A percentile compares a stretch with the other conserved stretches of the same genome.
These are phyloP conservation scores for Drosophila pallidifrons DNA, from an alignment of 1,140 invertebrate species.

Conservation along the genomic window DNA sequence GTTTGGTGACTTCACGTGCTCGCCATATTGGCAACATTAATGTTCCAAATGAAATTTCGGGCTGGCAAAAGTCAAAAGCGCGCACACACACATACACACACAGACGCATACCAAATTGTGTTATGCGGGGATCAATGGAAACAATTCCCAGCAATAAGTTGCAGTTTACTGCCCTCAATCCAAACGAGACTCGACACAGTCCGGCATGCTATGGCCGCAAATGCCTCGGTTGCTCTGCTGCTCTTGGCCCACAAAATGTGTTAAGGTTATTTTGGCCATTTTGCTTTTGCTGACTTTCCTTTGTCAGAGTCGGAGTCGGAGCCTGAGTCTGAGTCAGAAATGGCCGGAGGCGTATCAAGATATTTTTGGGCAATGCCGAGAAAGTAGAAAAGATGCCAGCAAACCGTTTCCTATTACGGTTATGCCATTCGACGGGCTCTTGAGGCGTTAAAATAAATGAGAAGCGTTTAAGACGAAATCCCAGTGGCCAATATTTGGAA, in stretches of 20 bases:
- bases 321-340: neutral
- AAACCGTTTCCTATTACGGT: slow-evolving; percentile 31
- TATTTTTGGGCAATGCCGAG: slow-evolving; percentile 9
- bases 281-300: slow-evolving; percentile 19
- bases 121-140: slow-evolving; percentile 22
- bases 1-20: neutral
- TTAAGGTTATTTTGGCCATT: slow-evolving; percentile 21
- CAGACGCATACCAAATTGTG: neutral
- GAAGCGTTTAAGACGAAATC: slow-evolving; percentile 38
- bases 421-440: slow-evolving; percentile 11
- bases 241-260: neutral
- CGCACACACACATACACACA: neutral
- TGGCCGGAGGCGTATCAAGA: slow-evolving; percentile 28
- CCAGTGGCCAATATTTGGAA: slow-evolving; percentile 22
- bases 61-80: slow-evolving; percentile 12
- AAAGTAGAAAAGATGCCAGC: slow-evolving; percentile 14
- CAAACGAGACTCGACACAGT: slow-evolving; percentile 2
- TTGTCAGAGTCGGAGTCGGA: neutral
- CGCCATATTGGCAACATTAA: slow-evolving; percentile 9
- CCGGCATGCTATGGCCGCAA: neutral
- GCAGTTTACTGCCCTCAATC: slow-evolving; percentile 20
- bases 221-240: neutral
- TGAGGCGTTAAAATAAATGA: slow-evolving; percentile 42
- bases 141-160: slow-evolving; percentile 24
- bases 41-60: slow-evolving; percentile 6